These are phyloP conservation scores for Listronotus bonariensis DNA, from an alignment of 1,140 invertebrate species.

Conservation along the genomic window DNA sequence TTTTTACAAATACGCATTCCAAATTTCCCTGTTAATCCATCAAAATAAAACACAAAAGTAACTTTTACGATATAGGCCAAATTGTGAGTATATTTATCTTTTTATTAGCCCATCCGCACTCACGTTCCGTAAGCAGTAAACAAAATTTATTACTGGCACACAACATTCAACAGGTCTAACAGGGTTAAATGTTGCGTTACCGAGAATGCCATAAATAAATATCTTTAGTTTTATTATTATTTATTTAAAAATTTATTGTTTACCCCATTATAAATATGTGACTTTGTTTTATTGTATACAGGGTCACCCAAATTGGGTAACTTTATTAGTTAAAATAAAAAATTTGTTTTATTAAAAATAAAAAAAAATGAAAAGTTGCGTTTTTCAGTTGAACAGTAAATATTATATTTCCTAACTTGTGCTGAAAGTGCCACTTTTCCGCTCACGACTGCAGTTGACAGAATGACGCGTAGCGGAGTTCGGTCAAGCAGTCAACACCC, in stretches of 20 bases:
- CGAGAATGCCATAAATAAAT: constrained; percentile 20
- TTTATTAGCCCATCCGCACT: constrained; percentile 30
- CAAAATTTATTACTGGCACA: constrained; percentile 29
- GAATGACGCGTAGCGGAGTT: too few species aligned
- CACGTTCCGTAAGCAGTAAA: constrained; percentile 31
- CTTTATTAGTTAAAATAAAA: too few species aligned
- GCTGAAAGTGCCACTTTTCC: too few species aligned
- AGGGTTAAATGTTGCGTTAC: constrained; percentile 32
- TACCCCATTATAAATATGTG: background rate
- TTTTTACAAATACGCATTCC: too few species aligned
- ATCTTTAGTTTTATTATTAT: constrained; percentile 15
- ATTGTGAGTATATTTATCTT: constrained; percentile 27
- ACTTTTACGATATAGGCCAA: constrained; percentile 19
- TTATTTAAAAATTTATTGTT: background rate
- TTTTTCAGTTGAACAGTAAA: too few species aligned
- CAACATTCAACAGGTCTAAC: constrained; percentile 26
- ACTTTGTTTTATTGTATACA: too few species aligned
- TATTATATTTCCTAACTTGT: too few species aligned
- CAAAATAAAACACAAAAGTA: constrained; percentile 20
- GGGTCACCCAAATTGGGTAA: too few species aligned
- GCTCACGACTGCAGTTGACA: too few species aligned
- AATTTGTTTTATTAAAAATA: too few species aligned
- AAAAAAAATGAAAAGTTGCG: too few species aligned
- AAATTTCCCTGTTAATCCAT: constrained; percentile 9
- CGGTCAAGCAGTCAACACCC: too few species aligned